Conservation (phyloP, 1,140 invertebrate genomes). For the Calephelis virginiensis region DNA sequence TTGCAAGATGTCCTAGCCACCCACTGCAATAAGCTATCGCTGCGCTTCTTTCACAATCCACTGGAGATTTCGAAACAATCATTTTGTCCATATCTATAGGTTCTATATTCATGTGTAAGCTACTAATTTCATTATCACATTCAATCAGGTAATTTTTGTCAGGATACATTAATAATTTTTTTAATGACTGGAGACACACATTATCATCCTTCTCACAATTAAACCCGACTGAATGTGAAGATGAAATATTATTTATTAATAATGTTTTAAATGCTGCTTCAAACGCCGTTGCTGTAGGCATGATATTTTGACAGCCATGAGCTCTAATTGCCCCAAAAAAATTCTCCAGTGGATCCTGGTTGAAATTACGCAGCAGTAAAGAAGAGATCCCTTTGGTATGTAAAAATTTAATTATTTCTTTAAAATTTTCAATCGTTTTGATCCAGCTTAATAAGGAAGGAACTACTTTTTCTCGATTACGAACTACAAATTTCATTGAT, state of each 20-base stretch:
- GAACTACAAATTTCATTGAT: background rate
- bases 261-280: background rate
- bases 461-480: background rate
- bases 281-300: background rate
- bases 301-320: background rate
- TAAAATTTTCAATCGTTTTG: conserved; percentile 9
- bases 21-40: background rate
- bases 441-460: conserved; percentile 6
- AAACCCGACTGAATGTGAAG: background rate
- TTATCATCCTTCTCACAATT: conserved; percentile 1
- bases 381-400: background rate
- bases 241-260: background rate
- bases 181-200: background rate
- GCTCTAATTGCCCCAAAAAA: conserved; percentile 8
- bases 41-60: background rate
- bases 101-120: background rate
- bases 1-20: background rate
- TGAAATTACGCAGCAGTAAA: conserved; percentile 2
- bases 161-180: background rate
- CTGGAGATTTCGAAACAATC: background rate
- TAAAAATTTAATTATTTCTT: background rate
- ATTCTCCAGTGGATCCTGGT: conserved; percentile 12
- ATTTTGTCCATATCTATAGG: too few relatives aligned
- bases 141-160: too few relatives aligned
- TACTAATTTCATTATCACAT: too few relatives aligned